phyloP scores from a whole-genome alignment of 1,140 invertebrate species.

The Delia radicum region DNA sequence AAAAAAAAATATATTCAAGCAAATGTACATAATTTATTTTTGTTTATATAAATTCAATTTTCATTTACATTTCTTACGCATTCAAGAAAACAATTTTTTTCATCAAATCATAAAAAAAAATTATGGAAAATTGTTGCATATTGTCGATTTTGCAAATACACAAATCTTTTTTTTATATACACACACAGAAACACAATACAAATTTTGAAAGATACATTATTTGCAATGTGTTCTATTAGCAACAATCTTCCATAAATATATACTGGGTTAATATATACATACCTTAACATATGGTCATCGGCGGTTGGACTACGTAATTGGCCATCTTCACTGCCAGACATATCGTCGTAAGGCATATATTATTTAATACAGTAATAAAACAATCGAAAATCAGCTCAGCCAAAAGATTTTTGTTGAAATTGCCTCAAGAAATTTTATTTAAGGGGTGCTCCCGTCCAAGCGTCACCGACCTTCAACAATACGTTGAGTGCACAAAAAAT shows the following conservation, averaged over 20 bases:
- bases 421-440: not conserved
- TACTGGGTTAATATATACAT: slow-evolving; percentile 36
- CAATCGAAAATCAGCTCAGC: too few relatives aligned
- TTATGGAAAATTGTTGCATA: slow-evolving; percentile 28
- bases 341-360: slow-evolving; percentile 33
- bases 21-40: slow-evolving; percentile 5
- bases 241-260: slow-evolving; percentile 27
- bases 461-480: not conserved
- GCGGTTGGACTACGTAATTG: slow-evolving; percentile 48
- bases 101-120: slow-evolving; percentile 19
- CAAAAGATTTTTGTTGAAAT: not conserved
- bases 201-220: not conserved
- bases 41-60: not conserved
- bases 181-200: not conserved
- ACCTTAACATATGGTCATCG: slow-evolving; percentile 50
- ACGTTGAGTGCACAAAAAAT: not conserved
- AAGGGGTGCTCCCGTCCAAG: not conserved
- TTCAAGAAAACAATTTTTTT: slow-evolving; percentile 9
- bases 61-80: not conserved
- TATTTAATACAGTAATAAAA: not conserved
- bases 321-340: slow-evolving; percentile 53
- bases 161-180: slow-evolving; percentile 1
- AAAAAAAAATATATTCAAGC: slow-evolving; percentile 16
- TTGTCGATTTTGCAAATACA: slow-evolving; percentile 3
- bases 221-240: not conserved